A percentile compares a stretch with the other conserved stretches of the same genome.
These are phyloP conservation scores for Albula glossodonta DNA, from an alignment of 2,113 vertebrate genomes.

Conservation along the genomic window DNA sequence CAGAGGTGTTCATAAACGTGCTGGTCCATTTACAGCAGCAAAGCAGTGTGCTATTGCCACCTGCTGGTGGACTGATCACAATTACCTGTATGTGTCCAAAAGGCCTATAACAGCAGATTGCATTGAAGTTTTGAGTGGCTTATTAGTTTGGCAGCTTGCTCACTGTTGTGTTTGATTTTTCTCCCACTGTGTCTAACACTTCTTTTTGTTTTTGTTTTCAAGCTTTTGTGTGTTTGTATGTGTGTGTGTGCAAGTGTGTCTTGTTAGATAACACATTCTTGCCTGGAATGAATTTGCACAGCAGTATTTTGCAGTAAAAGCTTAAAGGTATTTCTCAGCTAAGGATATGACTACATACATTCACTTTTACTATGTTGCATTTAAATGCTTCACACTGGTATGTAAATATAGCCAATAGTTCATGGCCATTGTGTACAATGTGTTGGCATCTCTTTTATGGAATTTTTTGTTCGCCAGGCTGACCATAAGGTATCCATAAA, in stretches of 20 bases:
- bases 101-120: neutral
- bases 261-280: neutral
- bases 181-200: neutral
- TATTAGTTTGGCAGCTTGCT: neutral
- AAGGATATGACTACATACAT: too few species aligned
- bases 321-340: too few species aligned
- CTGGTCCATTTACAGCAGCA: neutral
- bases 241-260: neutral
- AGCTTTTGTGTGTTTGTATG: conserved; percentile 8
- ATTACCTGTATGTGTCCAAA: conserved; percentile 36
- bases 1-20: conserved; percentile 36
- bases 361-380: too few species aligned
- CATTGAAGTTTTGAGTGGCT: neutral
- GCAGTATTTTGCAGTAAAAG: neutral
- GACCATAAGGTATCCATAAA: too few species aligned
- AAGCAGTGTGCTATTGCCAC: conserved; percentile 41
- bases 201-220: neutral
- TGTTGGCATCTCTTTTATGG: too few species aligned
- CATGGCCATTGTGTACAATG: too few species aligned
- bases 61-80: conserved; percentile 39
- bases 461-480: too few species aligned
- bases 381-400: too few species aligned
- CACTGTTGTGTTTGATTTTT: neutral
- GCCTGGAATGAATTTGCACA: neutral
- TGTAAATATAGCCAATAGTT: too few species aligned